phyloP scores from a whole-genome alignment of 2,113 vertebrate genomes.

The Tachysurus vachellii region DNA sequence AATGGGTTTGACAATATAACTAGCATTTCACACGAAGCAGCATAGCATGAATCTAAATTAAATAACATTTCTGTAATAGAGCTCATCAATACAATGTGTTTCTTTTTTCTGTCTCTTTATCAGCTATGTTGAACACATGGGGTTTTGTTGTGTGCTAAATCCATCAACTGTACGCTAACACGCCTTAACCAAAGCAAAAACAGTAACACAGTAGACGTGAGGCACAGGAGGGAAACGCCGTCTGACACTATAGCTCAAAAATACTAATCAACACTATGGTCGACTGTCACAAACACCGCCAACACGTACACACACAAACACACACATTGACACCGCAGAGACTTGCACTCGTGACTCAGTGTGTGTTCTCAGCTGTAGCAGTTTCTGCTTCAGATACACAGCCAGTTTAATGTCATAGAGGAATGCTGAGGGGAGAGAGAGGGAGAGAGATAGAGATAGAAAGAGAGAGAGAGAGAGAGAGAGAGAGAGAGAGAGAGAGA shows the following conservation, averaged over 20 bases:
- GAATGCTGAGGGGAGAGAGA: background rate
- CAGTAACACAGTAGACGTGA: conserved; percentile 27
- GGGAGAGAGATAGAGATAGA: background rate
- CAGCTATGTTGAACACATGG: background rate
- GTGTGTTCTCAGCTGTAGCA: conserved; percentile 15
- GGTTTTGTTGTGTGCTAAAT: conserved; percentile 19
- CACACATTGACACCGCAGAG: background rate
- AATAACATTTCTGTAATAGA: background rate
- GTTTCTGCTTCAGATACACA: background rate
- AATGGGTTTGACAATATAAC: background rate
- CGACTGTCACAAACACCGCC: background rate
- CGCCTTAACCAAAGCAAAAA: background rate
- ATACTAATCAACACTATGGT: conserved; percentile 45
- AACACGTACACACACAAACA: conserved; percentile 1
- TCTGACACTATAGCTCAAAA: conserved; percentile 8
- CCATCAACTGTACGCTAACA: conserved; percentile 21
- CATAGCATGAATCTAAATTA: background rate
- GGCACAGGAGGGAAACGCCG: background rate
- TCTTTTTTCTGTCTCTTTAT: background rate
- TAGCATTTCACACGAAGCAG: background rate
- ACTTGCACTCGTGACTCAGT: conserved; percentile 5
- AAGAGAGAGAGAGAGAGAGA: background rate
- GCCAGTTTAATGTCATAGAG: background rate
- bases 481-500: background rate
- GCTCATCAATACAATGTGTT: background rate